Base-by-base conservation (phyloP, 2,888 invertebrate genomes). In the Hipparchia sbordonii region DNA sequence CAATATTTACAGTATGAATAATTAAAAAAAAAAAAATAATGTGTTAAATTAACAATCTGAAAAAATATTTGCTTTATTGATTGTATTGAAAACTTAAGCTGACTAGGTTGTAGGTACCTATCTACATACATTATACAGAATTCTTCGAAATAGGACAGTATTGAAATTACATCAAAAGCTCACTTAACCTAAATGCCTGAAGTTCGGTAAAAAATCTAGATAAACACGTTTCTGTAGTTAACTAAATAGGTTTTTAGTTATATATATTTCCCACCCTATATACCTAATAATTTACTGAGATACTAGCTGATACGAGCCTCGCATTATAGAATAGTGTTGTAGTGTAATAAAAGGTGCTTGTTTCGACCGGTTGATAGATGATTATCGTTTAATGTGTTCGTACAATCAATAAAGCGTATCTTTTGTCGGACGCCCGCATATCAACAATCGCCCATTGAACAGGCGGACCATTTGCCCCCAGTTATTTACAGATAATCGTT, bases 401-500 rank as follows among this genome's bases (percentile, higher is more conserved):
- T 70, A 74, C 71, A 78, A 77, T 76, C 84, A 87, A 88, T 86
- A 88, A 86, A 84, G 81, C 80, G 82, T 84, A 82, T 79, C 83
- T 82, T 84, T 85, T 85, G 84, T 87, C 79, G 79, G 78, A 78
- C 82, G 84, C 88, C 89, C 88, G 89, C 87, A 89, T 90, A 79
- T 79, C 78, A 79, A 82, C 83, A 82, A 80, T 69, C 69, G 83
- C 81, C 82, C 81, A 83, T 84, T 83, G 82, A 81, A 79, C 79
- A 81, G 80, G 79, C 82, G 80, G 80, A 81, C 79, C 79, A 79
- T 80, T 80, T 76, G 82, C 85, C 85, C 82, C 82, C 81, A 73
- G 77, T 82, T 79, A 79, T 78, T 79, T 79, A 78, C 76, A 78
- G 77, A 79, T 79, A 79, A 82, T 81, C 75, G 79, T 76, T 67